Conservation (phyloP, 2,113 vertebrate species). For the human (Homo sapiens) region DNA sequence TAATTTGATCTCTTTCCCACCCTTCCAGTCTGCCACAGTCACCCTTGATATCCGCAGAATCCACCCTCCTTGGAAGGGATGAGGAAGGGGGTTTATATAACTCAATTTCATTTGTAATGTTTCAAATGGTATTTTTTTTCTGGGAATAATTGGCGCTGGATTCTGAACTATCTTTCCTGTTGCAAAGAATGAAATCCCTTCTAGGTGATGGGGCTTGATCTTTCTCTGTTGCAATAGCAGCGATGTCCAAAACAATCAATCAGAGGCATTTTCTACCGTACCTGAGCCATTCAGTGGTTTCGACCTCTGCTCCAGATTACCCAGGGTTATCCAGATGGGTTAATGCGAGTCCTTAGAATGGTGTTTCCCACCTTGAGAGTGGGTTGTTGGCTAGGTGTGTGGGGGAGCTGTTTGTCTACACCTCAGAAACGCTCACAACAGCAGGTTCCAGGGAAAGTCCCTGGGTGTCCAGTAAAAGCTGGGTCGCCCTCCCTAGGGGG, state of each 20-base stretch:
- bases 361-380: background rate
- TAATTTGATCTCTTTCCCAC: background rate
- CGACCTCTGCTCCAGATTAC: background rate
- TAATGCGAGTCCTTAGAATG: background rate
- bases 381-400: too few relatives aligned
- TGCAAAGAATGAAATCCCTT: background rate
- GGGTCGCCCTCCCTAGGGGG: background rate
- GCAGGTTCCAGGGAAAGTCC: background rate
- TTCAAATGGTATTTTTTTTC: background rate
- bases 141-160: background rate
- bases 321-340: background rate
- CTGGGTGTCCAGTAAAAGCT: background rate
- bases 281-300: background rate
- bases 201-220: background rate
- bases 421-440: background rate
- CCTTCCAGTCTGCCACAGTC: background rate
- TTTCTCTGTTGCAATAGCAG: too few relatives aligned
- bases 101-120: background rate
- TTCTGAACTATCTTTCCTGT: background rate
- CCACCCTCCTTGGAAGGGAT: background rate
- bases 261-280: background rate
- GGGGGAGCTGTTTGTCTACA: background rate
- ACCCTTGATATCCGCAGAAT: background rate
- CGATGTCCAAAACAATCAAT: background rate
- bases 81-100: background rate